Percentiles rank a stretch among this genome's conserved stretches.
Conservation (phyloP, 2,888 invertebrate species). For the Cheilosia grossa region DNA sequence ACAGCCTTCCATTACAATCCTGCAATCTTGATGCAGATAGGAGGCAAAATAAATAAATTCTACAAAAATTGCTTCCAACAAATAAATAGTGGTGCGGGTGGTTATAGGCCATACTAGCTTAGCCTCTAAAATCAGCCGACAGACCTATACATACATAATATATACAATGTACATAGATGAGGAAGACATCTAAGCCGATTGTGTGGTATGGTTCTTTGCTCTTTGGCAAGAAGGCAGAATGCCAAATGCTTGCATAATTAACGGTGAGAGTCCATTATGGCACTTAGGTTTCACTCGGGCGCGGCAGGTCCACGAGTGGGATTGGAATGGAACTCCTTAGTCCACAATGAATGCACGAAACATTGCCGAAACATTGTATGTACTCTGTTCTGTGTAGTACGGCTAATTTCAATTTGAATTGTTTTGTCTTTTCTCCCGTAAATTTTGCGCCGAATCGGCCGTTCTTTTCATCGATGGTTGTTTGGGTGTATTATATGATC, state of each 20-base stretch:
- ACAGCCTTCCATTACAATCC: conserved; percentile 48
- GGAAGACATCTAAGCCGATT: conserved; percentile 24
- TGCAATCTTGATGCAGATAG: conserved; percentile 69
- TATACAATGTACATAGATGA: conserved; percentile 18
- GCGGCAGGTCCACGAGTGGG: conserved; percentile 14
- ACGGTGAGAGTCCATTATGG: conserved; percentile 64
- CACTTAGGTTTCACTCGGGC: conserved; percentile 49
- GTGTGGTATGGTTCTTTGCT: conserved; percentile 15
- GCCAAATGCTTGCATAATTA: conserved; percentile 72
- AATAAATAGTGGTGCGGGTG: not conserved
- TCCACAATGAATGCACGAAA: conserved; percentile 36
- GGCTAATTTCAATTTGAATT: conserved; percentile 66
- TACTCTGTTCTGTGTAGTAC: not conserved
- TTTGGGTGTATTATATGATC: conserved; percentile 4
- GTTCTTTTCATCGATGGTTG: conserved; percentile 1
- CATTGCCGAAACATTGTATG: not conserved
- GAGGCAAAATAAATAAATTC: conserved; percentile 58
- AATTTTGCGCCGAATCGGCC: conserved; percentile 41
- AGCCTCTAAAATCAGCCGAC: conserved; percentile 11
- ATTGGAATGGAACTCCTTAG: conserved; percentile 1
- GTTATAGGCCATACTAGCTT: not conserved
- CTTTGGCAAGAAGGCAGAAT: conserved; percentile 47
- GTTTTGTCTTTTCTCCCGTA: conserved; percentile 63
- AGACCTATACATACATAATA: conserved; percentile 25
- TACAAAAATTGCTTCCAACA: conserved; percentile 33